Base-by-base conservation (phyloP, 2,888 invertebrate genomes). In the Polia nebulosa region DNA sequence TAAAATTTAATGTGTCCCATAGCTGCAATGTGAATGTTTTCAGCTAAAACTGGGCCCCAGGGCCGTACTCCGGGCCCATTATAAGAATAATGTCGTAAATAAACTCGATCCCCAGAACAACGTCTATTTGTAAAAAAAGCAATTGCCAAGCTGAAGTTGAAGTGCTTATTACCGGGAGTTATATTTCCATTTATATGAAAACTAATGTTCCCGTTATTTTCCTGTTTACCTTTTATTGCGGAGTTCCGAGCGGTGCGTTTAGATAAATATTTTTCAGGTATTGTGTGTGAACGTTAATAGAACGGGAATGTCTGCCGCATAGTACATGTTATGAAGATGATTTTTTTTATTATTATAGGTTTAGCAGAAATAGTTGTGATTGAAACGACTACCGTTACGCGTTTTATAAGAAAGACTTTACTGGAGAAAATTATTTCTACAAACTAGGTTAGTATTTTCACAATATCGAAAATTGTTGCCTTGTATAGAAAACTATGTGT, bases 1-100 rank as follows among this genome's bases (percentile, higher is more conserved):
- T 93, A 87, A 92, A 92, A 91, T 93, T 91, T 92, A 91, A 94
- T 93, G 89, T 83, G 89, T 94, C 95, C 94, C 94, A 89, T 87
- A 89, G 92, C 91, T 89, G 86, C 92, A 92, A 93, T 95, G 91
- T 85, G 87, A 92, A 89, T 91, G 90, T 91, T 94, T 91, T 88
- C 88, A 87, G 89, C 87, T 89, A 84, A 87, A 93, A 94, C 88
- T 89, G 88, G 87, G 87, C 94, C 92, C 93, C 68, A 69, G 94
- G 89, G 94, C 85, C 84, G 80, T 85, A 85, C 90, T 89, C 87
- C 80, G 81, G 79, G 84, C 84, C 89, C 88, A 91, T 92, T 91
- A 92, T 90, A 92, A 90, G 89, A 91, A 91, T 90, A 91, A 93
- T 89, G 87, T 88, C 89, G 90, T 91, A 91, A 92, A 92, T 91